Evolutionary conservation across 2,113 vertebrate genomes (phyloP), one percentile per base, ranked within the genome.

Genomic region (Lonchura striata): DNA sequence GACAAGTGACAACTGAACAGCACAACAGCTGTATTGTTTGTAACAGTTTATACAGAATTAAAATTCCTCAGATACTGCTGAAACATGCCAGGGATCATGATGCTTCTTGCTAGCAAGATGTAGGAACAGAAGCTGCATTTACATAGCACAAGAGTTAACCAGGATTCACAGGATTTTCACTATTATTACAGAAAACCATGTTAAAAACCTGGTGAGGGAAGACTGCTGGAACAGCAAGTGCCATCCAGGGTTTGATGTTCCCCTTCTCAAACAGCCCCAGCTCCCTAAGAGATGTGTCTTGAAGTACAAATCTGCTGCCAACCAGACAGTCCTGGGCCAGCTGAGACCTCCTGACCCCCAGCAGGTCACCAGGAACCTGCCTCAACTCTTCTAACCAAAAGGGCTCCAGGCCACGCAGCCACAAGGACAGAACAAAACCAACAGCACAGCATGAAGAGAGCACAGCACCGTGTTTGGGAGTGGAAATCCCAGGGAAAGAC

Each of bases 281-380:
- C 35, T 72, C 42, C 16, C 39, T 6, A 21, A 19, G 53, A 35
- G 13, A 24, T 2, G 19, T 2, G 23, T 20, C 61, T n/a, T n/a
- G 7, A 31, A 28, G 72, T 2, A 14, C 9, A 39, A 2, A 59
- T 57, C 35, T 52, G 69, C 87, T 65, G 83, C 69, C 50, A 13
- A n/a, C 1, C 33, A 44, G 46, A 35, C n/a, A 5, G 20, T 7
- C 33, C 24, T 1, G 1, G 42, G 39, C 50, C 47, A 66, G 65
- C 14, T 4, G 39, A 52, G 23, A 46, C 18, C 35, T 41, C 24
- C 60, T 12, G 47, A 12, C 5, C 8, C n/a, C 27, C 7, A 10
- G 54, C 2, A 20, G 0, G 0, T 2, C 53, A 35, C 41, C 35
- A 33, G 39, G 16, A 88, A 15, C 23, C 59, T 17, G 15, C 18